phyloP scores from a whole-genome alignment of 2,797 vertebrate genomes.

The Xenopus petersii region DNA sequence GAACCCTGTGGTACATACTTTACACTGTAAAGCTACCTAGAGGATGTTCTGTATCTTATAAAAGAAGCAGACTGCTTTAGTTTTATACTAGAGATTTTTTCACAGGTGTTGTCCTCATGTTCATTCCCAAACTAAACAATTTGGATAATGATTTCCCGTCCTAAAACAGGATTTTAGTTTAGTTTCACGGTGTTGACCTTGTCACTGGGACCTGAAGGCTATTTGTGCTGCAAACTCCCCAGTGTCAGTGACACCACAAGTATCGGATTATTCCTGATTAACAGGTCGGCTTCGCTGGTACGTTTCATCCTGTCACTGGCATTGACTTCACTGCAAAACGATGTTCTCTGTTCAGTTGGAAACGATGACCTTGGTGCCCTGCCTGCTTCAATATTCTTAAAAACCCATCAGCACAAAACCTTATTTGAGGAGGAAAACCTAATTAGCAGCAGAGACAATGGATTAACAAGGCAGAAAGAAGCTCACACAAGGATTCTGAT shows the following conservation, averaged over 20 bases:
- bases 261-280: conserved; percentile 8
- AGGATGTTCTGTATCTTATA: no score
- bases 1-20: no score
- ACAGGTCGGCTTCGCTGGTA: background rate
- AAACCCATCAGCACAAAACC: conserved; percentile 75
- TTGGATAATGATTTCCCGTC: no score
- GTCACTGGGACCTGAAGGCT: background rate
- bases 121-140: no score
- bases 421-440: conserved; percentile 62
- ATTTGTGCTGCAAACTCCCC: background rate
- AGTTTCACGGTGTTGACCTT: background rate
- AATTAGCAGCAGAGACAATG: conserved; percentile 65
- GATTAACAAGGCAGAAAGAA: conserved; percentile 70
- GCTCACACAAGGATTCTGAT: conserved; percentile 54
- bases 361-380: conserved; percentile 65
- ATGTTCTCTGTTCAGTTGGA: conserved; percentile 37
- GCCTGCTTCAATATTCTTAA: conserved; percentile 69
- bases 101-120: no score
- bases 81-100: no score
- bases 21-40: no score
- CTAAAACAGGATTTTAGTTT: background rate
- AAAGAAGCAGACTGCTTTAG: no score
- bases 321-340: background rate
- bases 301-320: background rate
- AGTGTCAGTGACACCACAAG: background rate